Base-by-base conservation (phyloP, 2,797 vertebrate species). In the Decapterus maruadsi region DNA sequence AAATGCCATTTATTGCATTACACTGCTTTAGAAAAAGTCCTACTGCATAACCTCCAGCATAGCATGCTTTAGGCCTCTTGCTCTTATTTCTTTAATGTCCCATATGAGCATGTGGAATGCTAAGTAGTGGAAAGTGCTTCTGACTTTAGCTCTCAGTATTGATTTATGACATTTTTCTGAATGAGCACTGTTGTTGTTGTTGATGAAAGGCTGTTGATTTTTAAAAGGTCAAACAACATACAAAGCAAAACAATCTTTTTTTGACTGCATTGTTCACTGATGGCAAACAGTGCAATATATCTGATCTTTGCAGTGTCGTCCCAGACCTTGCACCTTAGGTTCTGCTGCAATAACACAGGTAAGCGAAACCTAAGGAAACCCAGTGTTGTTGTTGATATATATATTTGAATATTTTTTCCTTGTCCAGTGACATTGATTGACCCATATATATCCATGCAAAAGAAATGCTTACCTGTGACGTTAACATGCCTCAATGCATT, bases 251-350 rank as follows among this genome's bases (percentile, higher is more conserved):
- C 16, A 40, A 59, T 84, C 86, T 85, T 95, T 92, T 92, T 26
- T 26, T 26, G 95, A 96, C 95, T 96, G 96, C 97, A 96, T 95
- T 97, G 96, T 97, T 96, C 95, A 95, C 96, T 97, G 97, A 98
- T 96, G 96, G 97, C 97, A 97, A 96, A 97, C 96, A 96, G 96
- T 97, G 97, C 96, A 94, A 96, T 97, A 96, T 97, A 90, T 92
- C 96, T 98, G 97, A 98, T 96, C 96, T 97, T 99, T 97, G 97
- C 98, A 98, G 98, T 97, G 97, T 97, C 97, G 94, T 90, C 96
- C 97, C 97, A 96, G 97, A 97, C 96, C 97, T 98, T 98, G 96
- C 97, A 98, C 96, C 97, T 99, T 99, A 99, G 97, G 97, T 99
- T 99, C 97, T 98, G 98, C 98, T 97, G 97, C 97, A 97, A 95